A percentile compares a stretch with the other conserved stretches of the same genome.
Conservation (phyloP, 2,888 invertebrate genomes). For the Steinernema scapterisci region DNA sequence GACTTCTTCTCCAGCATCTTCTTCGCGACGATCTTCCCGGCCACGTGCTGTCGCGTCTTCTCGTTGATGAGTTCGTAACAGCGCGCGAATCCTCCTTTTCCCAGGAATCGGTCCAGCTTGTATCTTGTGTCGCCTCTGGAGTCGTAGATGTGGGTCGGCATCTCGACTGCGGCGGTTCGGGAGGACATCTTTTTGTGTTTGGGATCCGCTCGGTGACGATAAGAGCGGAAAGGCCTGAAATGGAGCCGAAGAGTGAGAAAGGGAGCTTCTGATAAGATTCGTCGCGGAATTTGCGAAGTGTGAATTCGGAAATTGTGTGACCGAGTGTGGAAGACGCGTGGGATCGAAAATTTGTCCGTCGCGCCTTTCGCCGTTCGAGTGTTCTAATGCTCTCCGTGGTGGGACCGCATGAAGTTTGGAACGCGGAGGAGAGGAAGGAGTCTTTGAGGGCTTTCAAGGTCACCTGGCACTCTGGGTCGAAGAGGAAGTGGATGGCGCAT, state of each 20-base stretch:
- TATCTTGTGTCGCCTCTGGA: background rate
- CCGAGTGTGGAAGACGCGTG: background rate
- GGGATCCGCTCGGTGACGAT: background rate
- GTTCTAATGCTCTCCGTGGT: constrained; percentile 2
- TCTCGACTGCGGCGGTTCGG: background rate
- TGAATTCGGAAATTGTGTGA: too few species aligned
- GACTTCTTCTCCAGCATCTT: constrained; percentile 80
- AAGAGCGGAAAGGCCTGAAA: background rate
- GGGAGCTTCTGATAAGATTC: background rate
- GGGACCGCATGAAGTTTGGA: background rate
- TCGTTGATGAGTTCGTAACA: constrained; percentile 87
- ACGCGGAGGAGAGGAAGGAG: too few species aligned
- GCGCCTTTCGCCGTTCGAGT: constrained; percentile 27
- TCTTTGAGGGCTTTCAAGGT: too few species aligned
- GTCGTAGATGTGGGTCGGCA: background rate
- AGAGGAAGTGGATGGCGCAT: too few species aligned
- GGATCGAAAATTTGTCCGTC: background rate
- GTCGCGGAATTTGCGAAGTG: background rate
- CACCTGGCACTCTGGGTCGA: too few species aligned
- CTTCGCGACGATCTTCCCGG: constrained; percentile 96
- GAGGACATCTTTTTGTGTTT: background rate
- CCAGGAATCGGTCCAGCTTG: constrained; percentile 68
- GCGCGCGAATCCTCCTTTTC: constrained; percentile 69
- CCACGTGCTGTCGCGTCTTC: constrained; percentile 72
- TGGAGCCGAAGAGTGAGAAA: background rate